Evolutionary conservation across 2,797 vertebrate species (phyloP).

Genomic region (Moxostoma hubbsi): DNA sequence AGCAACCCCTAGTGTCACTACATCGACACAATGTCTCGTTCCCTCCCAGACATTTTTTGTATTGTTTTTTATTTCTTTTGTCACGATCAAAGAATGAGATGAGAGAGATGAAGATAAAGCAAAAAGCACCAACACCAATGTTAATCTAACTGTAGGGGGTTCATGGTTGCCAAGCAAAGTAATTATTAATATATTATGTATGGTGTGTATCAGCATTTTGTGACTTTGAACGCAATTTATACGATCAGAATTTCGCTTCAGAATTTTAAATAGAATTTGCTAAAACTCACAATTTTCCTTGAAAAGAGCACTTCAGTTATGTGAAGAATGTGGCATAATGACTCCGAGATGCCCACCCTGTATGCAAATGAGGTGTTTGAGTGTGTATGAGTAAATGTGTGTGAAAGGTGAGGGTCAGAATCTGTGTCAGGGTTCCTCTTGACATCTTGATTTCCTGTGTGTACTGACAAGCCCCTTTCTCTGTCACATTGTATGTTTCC

Average conservation of each 20-base stretch:
- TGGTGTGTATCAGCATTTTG: too few relatives aligned
- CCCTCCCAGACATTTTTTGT: too few relatives aligned
- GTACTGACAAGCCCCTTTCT: not conserved
- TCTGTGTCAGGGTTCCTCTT: slow-evolving; percentile 13
- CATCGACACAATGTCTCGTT: too few relatives aligned
- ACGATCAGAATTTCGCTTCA: too few relatives aligned
- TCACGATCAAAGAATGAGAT: not conserved
- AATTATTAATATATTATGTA: too few relatives aligned
- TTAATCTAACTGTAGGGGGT: too few relatives aligned
- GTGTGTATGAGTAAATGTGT: not conserved
- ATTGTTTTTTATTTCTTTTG: not conserved
- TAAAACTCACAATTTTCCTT: not conserved
- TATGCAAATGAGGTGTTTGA: not conserved
- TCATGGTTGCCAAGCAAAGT: too few relatives aligned
- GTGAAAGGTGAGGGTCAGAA: not conserved
- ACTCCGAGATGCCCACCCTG: slow-evolving; percentile 14
- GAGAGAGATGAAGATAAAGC: too few relatives aligned
- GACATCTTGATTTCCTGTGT: slow-evolving; percentile 27
- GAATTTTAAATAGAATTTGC: not conserved
- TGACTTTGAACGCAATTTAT: too few relatives aligned
- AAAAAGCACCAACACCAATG: too few relatives aligned
- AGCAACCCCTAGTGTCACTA: too few relatives aligned
- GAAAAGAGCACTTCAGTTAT: not conserved
- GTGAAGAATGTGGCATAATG: slow-evolving; percentile 9
- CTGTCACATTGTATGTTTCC: slow-evolving; percentile 27